Percentiles rank a stretch among this genome's conserved stretches.
phyloP scores from a whole-genome alignment of 2,888 invertebrate genomes.

The Lasioglossum calceatum region DNA sequence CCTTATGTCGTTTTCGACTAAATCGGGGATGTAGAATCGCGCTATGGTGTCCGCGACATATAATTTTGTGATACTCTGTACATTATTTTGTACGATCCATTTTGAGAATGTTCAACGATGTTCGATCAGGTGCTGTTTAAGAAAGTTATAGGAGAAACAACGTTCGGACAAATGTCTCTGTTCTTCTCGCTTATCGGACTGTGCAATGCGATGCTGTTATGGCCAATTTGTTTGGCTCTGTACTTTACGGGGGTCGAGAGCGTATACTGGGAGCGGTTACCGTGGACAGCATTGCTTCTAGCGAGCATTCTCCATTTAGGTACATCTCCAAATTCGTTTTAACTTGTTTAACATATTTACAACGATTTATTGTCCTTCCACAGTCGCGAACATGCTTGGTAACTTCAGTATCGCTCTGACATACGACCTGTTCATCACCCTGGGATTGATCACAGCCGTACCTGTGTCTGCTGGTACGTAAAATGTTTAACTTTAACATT shows the following conservation, averaged over 20 bases:
- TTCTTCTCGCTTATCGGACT: slow-evolving; percentile 97
- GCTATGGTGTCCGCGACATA: no score
- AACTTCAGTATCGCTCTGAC: slow-evolving; percentile 97
- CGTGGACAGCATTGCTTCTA: slow-evolving; percentile 94
- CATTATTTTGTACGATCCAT: neutral
- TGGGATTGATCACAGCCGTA: slow-evolving; percentile 96
- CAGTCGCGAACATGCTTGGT: slow-evolving; percentile 96
- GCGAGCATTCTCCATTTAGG: slow-evolving; percentile 93
- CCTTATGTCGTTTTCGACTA: no score
- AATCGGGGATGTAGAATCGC: no score
- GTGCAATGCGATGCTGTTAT: slow-evolving; percentile 94
- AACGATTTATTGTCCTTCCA: slow-evolving; percentile 21
- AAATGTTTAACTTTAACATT: neutral
- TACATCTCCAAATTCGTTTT: slow-evolving; percentile 76
- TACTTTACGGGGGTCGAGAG: slow-evolving; percentile 95
- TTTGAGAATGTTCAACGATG: slow-evolving; percentile 11
- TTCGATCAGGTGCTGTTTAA: slow-evolving; percentile 93
- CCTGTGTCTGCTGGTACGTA: slow-evolving; percentile 95
- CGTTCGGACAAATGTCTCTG: slow-evolving; percentile 95
- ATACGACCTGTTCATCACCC: slow-evolving; percentile 97
- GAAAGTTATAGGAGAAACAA: slow-evolving; percentile 96
- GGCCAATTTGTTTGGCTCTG: slow-evolving; percentile 95
- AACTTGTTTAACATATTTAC: neutral
- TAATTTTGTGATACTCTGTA: no score
- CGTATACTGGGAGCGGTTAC: slow-evolving; percentile 92